Evolutionary conservation across 2,113 vertebrate species (phyloP).

Genomic region (Bucco capensis): DNA sequence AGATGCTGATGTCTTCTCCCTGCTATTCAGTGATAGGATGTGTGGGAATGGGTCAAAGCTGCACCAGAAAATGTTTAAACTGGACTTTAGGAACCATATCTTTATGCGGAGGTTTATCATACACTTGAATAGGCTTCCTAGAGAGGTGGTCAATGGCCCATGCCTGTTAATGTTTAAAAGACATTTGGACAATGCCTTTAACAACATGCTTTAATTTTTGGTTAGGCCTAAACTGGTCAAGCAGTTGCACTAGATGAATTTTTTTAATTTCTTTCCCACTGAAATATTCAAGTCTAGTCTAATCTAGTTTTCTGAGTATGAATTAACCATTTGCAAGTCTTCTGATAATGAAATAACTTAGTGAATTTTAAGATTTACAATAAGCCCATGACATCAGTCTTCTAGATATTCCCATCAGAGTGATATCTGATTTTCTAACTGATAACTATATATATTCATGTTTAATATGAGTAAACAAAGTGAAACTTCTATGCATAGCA

Average conservation of each 20-base stretch:
- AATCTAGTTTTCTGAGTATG: background rate
- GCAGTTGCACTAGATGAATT: background rate
- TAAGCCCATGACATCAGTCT: background rate
- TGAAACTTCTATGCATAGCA: background rate
- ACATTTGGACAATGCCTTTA: background rate
- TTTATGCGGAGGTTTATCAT: background rate
- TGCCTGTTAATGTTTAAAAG: background rate
- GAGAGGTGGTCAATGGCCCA: background rate
- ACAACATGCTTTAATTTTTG: background rate
- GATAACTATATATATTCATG: background rate
- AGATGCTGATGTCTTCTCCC: background rate
- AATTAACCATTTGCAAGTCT: background rate
- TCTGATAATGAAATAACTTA: background rate
- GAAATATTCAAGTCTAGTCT: background rate
- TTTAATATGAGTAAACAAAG: background rate
- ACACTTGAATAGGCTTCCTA: background rate
- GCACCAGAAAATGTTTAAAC: background rate
- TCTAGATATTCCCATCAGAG: background rate
- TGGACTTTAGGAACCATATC: background rate
- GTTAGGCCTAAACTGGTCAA: background rate
- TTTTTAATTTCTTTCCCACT: too few species aligned
- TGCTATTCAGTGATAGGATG: accelerated
- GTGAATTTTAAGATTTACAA: background rate
- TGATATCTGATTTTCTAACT: background rate
- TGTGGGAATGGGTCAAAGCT: background rate